Conservation (phyloP, 2,888 invertebrate species). For the Hirtodrosophila histrioides region DNA sequence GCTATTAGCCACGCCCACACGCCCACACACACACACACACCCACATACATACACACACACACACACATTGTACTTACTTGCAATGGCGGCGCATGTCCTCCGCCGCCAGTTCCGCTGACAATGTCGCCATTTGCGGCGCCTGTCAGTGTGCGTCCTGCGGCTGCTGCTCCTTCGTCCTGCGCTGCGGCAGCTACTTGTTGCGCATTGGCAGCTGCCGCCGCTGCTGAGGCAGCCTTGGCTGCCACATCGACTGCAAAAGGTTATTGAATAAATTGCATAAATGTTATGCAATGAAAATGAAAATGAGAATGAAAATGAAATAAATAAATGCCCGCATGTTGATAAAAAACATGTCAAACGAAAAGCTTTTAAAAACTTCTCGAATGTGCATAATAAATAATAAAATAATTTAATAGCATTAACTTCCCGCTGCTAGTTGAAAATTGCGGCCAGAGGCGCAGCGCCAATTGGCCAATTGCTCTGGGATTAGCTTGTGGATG, state of each 20-base stretch:
- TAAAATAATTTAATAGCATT: conserved; percentile 38
- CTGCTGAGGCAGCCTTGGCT: conserved; percentile 59
- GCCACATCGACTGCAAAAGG: conserved; percentile 79
- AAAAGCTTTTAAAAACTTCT: conserved; percentile 19
- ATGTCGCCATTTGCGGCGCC: conserved; percentile 87
- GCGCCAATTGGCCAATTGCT: conserved; percentile 47
- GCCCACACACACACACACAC: conserved; percentile 16
- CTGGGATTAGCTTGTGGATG: conserved; percentile 32
- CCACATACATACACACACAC: conserved; percentile 3
- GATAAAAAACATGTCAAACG: not conserved
- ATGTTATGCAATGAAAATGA: conserved; percentile 7
- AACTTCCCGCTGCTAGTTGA: conserved; percentile 6
- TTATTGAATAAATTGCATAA: conserved; percentile 30
- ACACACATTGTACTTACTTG: conserved; percentile 83
- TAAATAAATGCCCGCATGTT: not conserved
- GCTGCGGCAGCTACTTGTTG: conserved; percentile 80
- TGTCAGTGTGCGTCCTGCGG: conserved; percentile 82
- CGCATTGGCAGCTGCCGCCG: conserved; percentile 63
- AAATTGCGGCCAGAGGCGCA: conserved; percentile 7
- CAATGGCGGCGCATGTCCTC: conserved; percentile 86
- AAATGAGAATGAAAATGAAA: conserved; percentile 3
- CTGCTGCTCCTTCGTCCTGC: conserved; percentile 74
- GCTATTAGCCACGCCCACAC: conserved; percentile 44
- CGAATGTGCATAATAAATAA: conserved; percentile 23
- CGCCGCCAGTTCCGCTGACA: conserved; percentile 69